These are phyloP conservation scores for Muscicapa comitata DNA, from an alignment of 2,797 vertebrate genomes.

Conservation along the genomic window DNA sequence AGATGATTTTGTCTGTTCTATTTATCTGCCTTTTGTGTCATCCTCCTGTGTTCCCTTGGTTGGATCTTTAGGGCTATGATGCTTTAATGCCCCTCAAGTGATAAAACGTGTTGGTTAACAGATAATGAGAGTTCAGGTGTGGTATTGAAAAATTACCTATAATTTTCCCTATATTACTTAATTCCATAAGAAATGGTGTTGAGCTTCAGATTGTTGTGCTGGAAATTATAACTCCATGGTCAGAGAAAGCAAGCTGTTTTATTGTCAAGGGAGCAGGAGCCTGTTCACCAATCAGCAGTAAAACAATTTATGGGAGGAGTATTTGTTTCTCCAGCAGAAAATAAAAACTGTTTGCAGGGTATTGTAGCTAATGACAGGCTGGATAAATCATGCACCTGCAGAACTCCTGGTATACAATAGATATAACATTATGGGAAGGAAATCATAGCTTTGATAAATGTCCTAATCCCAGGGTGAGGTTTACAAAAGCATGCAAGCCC, in stretches of 20 bases:
- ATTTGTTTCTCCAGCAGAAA: slow-evolving; percentile 47
- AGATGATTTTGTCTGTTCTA: neutral
- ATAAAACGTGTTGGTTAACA: neutral
- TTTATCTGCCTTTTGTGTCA: neutral
- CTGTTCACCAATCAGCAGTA: slow-evolving; percentile 14
- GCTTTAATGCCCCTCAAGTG: neutral
- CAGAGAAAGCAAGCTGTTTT: neutral
- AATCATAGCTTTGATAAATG: slow-evolving; percentile 55
- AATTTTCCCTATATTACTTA: neutral
- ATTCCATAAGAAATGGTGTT: neutral
- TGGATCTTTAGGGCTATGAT: neutral
- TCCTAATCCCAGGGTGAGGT: neutral
- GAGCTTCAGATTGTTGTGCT: neutral
- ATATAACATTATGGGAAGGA: neutral
- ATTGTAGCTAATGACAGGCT: slow-evolving; percentile 46
- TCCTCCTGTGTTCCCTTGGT: neutral
- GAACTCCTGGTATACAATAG: slow-evolving; percentile 28
- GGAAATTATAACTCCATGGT: neutral
- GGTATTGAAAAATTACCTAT: neutral
- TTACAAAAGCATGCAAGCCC: neutral
- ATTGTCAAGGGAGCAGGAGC: neutral
- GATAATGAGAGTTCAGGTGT: neutral
- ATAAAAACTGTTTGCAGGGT: slow-evolving; percentile 40
- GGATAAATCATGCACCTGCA: slow-evolving; percentile 55
- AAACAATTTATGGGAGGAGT: slow-evolving; percentile 46